These are phyloP conservation scores for Agonopterix heracliana DNA, from an alignment of 2,888 invertebrate genomes.

Conservation along the genomic window DNA sequence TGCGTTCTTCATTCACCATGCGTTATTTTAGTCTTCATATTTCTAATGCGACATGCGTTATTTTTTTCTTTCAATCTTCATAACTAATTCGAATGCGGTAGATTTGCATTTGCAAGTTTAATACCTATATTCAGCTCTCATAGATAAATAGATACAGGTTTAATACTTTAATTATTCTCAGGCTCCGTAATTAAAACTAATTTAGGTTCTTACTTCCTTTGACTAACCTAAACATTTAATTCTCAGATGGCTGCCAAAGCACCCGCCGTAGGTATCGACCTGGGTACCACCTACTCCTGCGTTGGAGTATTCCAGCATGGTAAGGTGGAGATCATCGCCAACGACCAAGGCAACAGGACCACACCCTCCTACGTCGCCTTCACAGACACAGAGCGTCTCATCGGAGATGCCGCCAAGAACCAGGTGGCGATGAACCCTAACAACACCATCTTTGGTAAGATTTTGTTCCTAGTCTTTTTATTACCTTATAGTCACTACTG, in stretches of 20 bases:
- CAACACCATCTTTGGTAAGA: slow-evolving; percentile 89
- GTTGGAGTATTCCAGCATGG: slow-evolving; percentile 96
- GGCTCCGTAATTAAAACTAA: too few relatives aligned
- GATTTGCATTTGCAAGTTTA: too few relatives aligned
- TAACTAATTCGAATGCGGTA: too few relatives aligned
- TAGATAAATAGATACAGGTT: too few relatives aligned
- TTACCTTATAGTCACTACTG: too few relatives aligned
- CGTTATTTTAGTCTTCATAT: too few relatives aligned
- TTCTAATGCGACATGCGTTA: too few relatives aligned
- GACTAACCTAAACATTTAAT: slow-evolving; percentile 14
- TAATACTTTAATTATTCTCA: too few relatives aligned
- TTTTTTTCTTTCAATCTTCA: too few relatives aligned
- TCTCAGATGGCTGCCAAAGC: slow-evolving; percentile 80
- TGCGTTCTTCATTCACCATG: too few relatives aligned
- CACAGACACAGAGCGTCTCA: slow-evolving; percentile 88
- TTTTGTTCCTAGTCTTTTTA: neutral
- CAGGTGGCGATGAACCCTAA: slow-evolving; percentile 92
- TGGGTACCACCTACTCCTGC: slow-evolving; percentile 96
- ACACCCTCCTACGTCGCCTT: slow-evolving; percentile 91
- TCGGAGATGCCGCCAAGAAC: slow-evolving; percentile 90
- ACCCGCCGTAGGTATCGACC: slow-evolving; percentile 96
- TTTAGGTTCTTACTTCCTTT: too few relatives aligned
- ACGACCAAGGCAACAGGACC: slow-evolving; percentile 93
- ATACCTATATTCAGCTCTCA: too few relatives aligned
- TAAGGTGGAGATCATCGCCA: slow-evolving; percentile 93